Evolutionary conservation across 2,797 vertebrate genomes (phyloP).

Genomic region (Oreortyx pictus): DNA sequence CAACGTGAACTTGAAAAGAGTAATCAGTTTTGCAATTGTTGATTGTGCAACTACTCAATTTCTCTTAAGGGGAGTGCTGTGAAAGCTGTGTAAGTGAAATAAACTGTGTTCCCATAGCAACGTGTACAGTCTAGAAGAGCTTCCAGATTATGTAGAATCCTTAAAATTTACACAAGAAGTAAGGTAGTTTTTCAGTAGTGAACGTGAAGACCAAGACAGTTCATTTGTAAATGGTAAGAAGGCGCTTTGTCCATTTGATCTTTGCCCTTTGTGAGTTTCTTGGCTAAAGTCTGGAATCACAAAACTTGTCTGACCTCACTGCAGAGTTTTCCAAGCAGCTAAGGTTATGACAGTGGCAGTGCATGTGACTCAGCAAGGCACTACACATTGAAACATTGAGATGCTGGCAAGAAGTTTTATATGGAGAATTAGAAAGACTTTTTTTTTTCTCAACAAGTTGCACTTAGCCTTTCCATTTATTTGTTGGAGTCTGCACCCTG

Average conservation of each 20-base stretch:
- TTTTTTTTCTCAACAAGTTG: neutral
- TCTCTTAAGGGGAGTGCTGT: conserved; percentile 22
- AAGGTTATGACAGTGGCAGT: neutral
- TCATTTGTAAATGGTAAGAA: accelerated
- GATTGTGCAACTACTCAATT: neutral
- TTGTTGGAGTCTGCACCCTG: neutral
- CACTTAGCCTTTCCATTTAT: neutral
- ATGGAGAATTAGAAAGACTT: neutral
- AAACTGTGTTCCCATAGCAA: conserved; percentile 57
- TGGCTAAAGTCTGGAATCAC: neutral
- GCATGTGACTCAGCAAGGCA: neutral
- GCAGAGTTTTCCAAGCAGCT: neutral
- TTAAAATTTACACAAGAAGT: neutral
- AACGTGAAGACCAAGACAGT: neutral
- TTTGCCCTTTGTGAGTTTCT: neutral
- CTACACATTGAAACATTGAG: neutral
- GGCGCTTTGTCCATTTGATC: accelerated
- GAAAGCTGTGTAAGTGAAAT: conserved; percentile 3
- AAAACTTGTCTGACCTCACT: neutral
- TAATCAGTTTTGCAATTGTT: conserved; percentile 37
- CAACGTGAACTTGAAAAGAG: conserved; percentile 26
- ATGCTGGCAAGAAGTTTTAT: neutral
- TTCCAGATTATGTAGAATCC: conserved; percentile 12
- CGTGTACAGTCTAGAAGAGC: neutral
- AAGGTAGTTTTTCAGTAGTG: neutral